Evolutionary conservation across 2,888 invertebrate genomes (phyloP), one percentile per base, ranked within the genome.

Genomic region (Perdita meconis): DNA sequence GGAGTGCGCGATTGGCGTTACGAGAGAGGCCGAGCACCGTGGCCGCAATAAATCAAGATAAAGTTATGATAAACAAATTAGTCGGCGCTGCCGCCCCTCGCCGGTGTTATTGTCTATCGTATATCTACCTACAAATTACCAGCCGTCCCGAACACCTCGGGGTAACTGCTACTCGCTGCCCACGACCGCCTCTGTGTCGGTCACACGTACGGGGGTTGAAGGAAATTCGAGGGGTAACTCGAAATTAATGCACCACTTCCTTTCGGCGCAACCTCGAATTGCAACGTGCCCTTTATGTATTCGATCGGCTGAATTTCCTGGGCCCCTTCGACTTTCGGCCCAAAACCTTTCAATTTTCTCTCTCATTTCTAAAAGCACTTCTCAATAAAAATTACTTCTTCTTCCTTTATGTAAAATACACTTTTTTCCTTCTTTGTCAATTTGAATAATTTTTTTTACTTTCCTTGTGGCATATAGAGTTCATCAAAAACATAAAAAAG

Each of bases 171-270:
- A 81, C 84, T 83, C 83, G 80, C 78, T 78, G 81, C 82, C 75
- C 63, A 12, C 42, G 13, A 24, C 67, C 22, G 71, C 63, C 56
- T 63, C 72, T 80, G 86, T 83, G 76, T 83, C 77, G 82, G 79
- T 80, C 78, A 81, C 81, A 86, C 83, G 81, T 82, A 86, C 80
- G 67, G 80, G 87, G 86, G 82, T 85, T 81, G 81, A 83, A 86
- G 81, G 79, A 86, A 82, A 84, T 87, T 88, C 87, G 86, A 88
- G 89, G 90, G 90, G 85, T 88, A 87, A 85, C 88, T 87, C 61
- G 86, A 87, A 91, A 91, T 91, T 90, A 91, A 91, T 91, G 90
- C 85, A 88, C 87, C 85, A 88, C 88, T 90, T 91, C 90, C 90
- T 90, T 83, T 81, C 78, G 77, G 66, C 81, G 57, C 47, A 82